Evolutionary conservation across 92 coral and sea anemone species (phyloP).

Genomic region (Virgularia gustaviana): DNA sequence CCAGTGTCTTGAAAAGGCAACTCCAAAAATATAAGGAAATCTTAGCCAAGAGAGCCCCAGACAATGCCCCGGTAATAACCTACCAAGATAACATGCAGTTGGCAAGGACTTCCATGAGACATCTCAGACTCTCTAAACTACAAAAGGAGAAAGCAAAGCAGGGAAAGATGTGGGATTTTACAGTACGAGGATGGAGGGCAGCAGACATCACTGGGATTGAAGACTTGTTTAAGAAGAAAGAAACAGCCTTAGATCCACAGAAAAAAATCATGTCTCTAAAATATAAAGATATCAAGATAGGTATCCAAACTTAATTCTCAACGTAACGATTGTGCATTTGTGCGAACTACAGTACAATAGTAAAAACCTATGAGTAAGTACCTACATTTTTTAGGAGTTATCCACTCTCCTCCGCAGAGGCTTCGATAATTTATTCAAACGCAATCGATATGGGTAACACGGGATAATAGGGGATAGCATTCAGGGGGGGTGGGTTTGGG

Average conservation of each 20-base stretch:
- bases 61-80: not conserved
- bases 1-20: not conserved
- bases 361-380: not conserved
- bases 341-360: not conserved
- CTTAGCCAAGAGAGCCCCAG: slow-evolving; percentile 9
- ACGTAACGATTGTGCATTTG: not conserved
- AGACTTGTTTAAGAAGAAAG: not conserved
- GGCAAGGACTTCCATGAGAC: slow-evolving; percentile 14
- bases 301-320: not conserved
- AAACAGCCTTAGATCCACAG: slow-evolving; percentile 31
- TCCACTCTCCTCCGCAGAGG: too few relatives aligned
- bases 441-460: too few relatives aligned
- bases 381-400: too few relatives aligned
- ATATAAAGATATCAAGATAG: slow-evolving; percentile 27
- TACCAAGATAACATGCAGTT: too few relatives aligned
- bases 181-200: too few relatives aligned
- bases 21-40: slow-evolving; percentile 1
- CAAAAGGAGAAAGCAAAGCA: slow-evolving; percentile 10
- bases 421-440: too few relatives aligned
- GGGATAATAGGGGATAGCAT: too few relatives aligned
- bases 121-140: slow-evolving; percentile 18
- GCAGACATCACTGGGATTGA: slow-evolving; percentile 23
- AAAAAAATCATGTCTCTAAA: slow-evolving; percentile 2
- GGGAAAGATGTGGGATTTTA: too few relatives aligned
- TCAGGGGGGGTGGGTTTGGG: too few relatives aligned